phyloP scores from a whole-genome alignment of 2,113 vertebrate genomes.

The Mobula birostris region DNA sequence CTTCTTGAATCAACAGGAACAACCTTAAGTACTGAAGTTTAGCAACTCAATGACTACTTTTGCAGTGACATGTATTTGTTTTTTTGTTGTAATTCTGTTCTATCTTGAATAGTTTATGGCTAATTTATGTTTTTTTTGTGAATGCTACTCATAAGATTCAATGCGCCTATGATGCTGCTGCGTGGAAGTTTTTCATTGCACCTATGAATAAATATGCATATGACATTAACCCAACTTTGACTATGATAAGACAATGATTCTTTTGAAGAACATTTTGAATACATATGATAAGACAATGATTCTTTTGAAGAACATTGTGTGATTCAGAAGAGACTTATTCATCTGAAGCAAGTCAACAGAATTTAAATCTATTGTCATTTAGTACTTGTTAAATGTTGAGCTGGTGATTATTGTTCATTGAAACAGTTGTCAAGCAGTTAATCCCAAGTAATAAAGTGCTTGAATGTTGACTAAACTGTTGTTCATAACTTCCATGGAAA shows the following conservation, averaged over 20 bases:
- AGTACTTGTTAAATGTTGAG: not conserved
- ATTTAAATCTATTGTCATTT: not conserved
- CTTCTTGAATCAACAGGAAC: too few species aligned
- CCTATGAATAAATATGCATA: too few species aligned
- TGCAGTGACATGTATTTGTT: too few species aligned
- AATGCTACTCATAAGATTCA: too few species aligned
- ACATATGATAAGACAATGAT: not conserved
- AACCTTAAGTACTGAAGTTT: too few species aligned
- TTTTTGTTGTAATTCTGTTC: too few species aligned
- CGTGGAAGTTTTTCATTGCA: too few species aligned
- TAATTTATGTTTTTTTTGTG: too few species aligned
- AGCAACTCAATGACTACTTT: too few species aligned
- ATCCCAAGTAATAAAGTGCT: not conserved
- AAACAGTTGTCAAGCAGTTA: not conserved
- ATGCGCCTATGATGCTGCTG: too few species aligned
- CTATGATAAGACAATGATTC: not conserved
- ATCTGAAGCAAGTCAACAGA: not conserved
- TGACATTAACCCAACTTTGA: too few species aligned
- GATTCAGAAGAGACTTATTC: not conserved
- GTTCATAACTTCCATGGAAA: not conserved
- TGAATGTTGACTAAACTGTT: not conserved
- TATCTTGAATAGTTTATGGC: too few species aligned
- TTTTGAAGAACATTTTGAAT: not conserved
- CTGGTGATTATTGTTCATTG: not conserved
- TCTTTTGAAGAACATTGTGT: not conserved